Base-by-base conservation (phyloP, 1,140 invertebrate species). In the Drosophila oshimai region DNA sequence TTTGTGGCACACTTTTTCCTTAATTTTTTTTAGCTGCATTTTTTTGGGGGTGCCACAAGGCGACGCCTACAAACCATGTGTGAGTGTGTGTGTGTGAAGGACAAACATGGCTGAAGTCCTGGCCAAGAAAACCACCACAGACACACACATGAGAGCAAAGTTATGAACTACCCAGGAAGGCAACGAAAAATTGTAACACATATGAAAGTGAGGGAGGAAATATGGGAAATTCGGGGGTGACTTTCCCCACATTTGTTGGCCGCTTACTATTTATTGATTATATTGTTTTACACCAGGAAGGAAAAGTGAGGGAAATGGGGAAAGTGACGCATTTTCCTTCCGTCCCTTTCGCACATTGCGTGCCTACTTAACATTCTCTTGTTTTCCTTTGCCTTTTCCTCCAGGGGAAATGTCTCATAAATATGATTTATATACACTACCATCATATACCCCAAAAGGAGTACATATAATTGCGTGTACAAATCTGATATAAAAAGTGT, bases 91-190 rank as follows among this genome's bases (percentile, higher is more conserved):
- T 50, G 29, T 68, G 62, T 31, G 22, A 44, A 62, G 36, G 57
- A 80, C 75, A 84, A 86, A 80, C 55, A 84, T 84, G 79, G 79
- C 79, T 86, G n/a, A 37, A 33, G 60, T 72, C 58, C 74, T 78
- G 71, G 79, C 70, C 51, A 84, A 77, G 73, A 78, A 79, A 84
- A 84, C 70, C 74, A 86, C 79, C 80, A 84, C 75, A 79, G 50
- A 44, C 55, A 29, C 55, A 50, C 29, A 57, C 50, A 69, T 34
- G 61, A 29, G 39, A 18, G 34, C 45, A 37, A 62, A 62, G 58
- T 62, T 62, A 62, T 62, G 58, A 62, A 62, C 58, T 62, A 62
- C 58, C 58, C 58, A 55, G 47, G 45, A 46, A 29, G 24, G 24
- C 57, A 61, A 10, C 20, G n/a, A 18, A 41, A 55, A 62, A 62